Evolutionary conservation across 2,888 invertebrate species (phyloP), one percentile per base, ranked within the genome.

Genomic region (Coelinius sp.): DNA sequence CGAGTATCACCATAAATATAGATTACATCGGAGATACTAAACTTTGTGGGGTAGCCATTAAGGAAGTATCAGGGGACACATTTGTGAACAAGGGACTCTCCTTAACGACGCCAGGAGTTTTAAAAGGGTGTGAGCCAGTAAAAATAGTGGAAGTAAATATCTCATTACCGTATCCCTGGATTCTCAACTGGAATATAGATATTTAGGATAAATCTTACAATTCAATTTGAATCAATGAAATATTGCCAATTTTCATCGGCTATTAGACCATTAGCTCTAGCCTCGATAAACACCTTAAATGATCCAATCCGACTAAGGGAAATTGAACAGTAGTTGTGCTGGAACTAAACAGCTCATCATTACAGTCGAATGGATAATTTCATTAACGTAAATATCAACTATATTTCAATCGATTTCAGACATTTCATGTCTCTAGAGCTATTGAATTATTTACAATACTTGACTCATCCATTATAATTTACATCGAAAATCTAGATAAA

Each of bases 41-140:
- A 59, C 31, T 59, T 35, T 59, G 59, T 14, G 35, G 59, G 59
- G 14, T 17, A 35, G 66, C 64, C 66, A 74, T 65, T 68, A 69
- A 41, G 73, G 12, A 25, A 68, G 25, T 71, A 65, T 25, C 44
- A 49, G 17, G 74, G 63, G 68, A 73, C 56, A 63, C 71, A 63
- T 77, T 76, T 68, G 70, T 71, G 71, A 77, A 74, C 64, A 77
- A 75, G 69, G 35, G 17, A 69, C 49, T 69, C 63, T 64, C 73
- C 52, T 75, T 74, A 76, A 78, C 75, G 75, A 75, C 67, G 46
- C 20, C 1, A 72, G 71, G 59, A 68, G 68, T 73, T 75, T 75
- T 68, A 69, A 76, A 63, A 46, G 68, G 71, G 41, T 59, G 59
- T 59, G 17, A 59, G 59, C 0, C 27, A 49, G 56, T 56, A 1